phyloP scores from a whole-genome alignment of 2,113 vertebrate species.

The Spilogale gracilis region DNA sequence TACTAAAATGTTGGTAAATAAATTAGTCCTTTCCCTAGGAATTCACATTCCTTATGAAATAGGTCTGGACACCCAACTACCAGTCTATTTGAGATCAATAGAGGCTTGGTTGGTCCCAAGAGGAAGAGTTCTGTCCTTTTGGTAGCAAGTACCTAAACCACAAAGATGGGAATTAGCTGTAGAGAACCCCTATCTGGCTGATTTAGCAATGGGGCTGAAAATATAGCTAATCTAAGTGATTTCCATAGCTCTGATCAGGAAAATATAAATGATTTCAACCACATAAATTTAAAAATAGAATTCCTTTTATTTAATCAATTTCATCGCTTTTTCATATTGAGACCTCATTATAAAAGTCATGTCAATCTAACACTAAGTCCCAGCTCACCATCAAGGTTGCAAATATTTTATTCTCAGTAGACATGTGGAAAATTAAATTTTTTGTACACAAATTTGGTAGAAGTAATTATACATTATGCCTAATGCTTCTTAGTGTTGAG shows the following conservation, averaged over 20 bases:
- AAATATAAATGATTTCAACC: not conserved
- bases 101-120: not conserved
- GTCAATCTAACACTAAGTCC: not conserved
- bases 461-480: not conserved
- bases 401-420: not conserved
- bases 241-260: not conserved
- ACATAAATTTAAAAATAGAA: not conserved
- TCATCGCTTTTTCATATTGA: not conserved
- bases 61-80: not conserved
- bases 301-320: not conserved
- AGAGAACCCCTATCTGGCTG: not conserved
- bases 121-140: not conserved
- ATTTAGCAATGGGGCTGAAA: not conserved
- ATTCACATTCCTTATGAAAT: not conserved
- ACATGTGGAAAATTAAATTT: not conserved
- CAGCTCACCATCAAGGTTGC: not conserved
- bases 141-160: not conserved
- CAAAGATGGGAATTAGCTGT: not conserved
- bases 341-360: not conserved
- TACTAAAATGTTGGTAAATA: not conserved
- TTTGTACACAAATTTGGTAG: not conserved
- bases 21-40: not conserved
- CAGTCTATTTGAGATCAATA: not conserved
- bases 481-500: not conserved
- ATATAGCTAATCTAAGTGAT: not conserved